Base-by-base conservation (phyloP, 2,888 invertebrate genomes). In the Folsomia candida region DNA sequence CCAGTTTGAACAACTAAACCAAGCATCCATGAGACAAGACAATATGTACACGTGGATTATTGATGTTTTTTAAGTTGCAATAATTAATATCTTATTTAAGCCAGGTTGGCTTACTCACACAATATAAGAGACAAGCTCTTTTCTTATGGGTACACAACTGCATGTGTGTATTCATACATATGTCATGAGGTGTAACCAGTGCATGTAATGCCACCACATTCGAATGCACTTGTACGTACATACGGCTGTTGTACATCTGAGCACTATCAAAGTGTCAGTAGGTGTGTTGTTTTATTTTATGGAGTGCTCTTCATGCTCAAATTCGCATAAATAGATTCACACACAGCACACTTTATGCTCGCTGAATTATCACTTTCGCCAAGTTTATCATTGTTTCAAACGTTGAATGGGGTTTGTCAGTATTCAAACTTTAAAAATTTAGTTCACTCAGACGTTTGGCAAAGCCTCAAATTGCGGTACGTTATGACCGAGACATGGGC, bases 251-350 rank as follows among this genome's bases (percentile, higher is more conserved):
- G n/a, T n/a, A n/a, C n/a, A n/a, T n/a, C n/a, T n/a, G n/a, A 37
- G 14, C 4, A 37, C 37, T 37, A 37, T 14, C 37, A 14, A 37
- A 14, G 37, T 37, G 37, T 37, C n/a, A 14, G 37, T 37, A 37
- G 4, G 37, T 14, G 37, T 37, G 37, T 37, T 64, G 28, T 25
- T 64, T 64, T 51, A 29, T 64, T 22, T 51, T 3, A 14, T 22
- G 37, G 22, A 51, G 18, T 64, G 64, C 64, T 64, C 64, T 64
- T 64, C 64, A 64, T 64, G 64, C 51, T 20, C 25, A 64, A 64
- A 28, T 47, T 64, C 51, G 25, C 51, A 4, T 4, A 37, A 9
- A 37, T 37, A 4, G 9, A 62, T 2, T 18, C 25, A 24, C 6
- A 14, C 4, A 62, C 14, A 18, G 59, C 3, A n/a, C 62, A 14